phyloP scores from a whole-genome alignment of 2,113 vertebrate species.

The Myotis davidii region DNA sequence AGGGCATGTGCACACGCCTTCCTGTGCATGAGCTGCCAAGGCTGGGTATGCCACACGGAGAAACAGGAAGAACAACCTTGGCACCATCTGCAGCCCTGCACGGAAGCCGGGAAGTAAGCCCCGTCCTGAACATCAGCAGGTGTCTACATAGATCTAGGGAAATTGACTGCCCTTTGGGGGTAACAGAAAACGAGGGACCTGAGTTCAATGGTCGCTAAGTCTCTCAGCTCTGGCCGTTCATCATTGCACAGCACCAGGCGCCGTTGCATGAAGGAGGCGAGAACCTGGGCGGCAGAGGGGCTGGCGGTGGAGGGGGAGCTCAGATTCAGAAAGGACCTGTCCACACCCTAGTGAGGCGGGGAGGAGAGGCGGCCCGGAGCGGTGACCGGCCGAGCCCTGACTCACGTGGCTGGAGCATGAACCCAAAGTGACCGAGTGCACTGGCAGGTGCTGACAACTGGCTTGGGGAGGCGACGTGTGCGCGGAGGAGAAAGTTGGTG shows the following conservation, averaged over 20 bases:
- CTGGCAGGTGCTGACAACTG: not conserved
- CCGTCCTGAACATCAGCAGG: not conserved
- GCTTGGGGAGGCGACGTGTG: not conserved
- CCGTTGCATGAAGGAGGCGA: not conserved
- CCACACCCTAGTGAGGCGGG: fast-evolving
- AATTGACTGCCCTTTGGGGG: not conserved
- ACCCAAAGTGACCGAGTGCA: not conserved
- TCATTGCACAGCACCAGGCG: not conserved
- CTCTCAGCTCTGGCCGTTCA: not conserved
- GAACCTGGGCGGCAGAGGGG: no score
- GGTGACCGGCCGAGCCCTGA: not conserved
- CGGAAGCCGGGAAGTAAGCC: not conserved
- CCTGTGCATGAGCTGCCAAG: conserved; percentile 56
- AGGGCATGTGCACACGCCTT: conserved; percentile 49
- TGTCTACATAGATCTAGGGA: not conserved
- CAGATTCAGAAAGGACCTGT: not conserved
- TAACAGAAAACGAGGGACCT: not conserved
- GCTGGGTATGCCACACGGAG: conserved; percentile 54
- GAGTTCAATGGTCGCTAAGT: not conserved
- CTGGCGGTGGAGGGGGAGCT: no score
- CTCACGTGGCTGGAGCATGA: not conserved
- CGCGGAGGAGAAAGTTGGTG: no score
- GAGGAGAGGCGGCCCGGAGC: not conserved
- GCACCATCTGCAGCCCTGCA: not conserved
- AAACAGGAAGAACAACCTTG: conserved; percentile 46